These are phyloP conservation scores for Potamarius usumacintae DNA, from an alignment of 2,113 vertebrate genomes.

Conservation along the genomic window DNA sequence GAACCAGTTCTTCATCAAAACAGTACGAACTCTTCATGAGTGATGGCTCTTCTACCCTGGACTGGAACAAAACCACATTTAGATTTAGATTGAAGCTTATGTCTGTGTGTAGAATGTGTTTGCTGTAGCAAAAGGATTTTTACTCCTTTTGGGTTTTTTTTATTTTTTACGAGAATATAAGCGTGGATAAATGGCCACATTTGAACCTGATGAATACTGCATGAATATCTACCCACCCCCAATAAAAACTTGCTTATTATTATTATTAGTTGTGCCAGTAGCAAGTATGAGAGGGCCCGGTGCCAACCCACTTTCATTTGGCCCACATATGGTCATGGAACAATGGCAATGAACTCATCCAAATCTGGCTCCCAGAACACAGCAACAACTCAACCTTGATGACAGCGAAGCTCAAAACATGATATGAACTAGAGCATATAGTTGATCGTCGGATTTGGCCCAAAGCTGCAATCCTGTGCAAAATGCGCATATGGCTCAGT, in stretches of 20 bases:
- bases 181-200: neutral
- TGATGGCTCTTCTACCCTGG: neutral
- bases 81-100: too few species aligned
- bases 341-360: conserved; percentile 1
- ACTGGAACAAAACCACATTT: neutral
- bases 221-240: neutral
- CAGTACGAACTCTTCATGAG: conserved; percentile 55
- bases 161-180: neutral
- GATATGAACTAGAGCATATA: neutral
- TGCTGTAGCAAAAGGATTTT: neutral
- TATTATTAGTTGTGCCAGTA: neutral
- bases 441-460: neutral
- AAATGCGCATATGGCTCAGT: neutral
- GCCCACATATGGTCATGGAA: conserved; percentile 11
- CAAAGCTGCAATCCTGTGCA: neutral
- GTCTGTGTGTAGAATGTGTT: neutral
- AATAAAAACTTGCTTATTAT: neutral
- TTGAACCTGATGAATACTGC: neutral
- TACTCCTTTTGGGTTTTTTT: neutral
- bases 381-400: neutral
- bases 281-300: neutral
- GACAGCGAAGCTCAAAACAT: neutral
- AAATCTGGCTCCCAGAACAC: conserved; percentile 12
- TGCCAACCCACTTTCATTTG: neutral
- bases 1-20: conserved; percentile 67